Conservation (phyloP, 35 echinoderm and acorn worm genomes). For the Stichopus chloronotus region DNA sequence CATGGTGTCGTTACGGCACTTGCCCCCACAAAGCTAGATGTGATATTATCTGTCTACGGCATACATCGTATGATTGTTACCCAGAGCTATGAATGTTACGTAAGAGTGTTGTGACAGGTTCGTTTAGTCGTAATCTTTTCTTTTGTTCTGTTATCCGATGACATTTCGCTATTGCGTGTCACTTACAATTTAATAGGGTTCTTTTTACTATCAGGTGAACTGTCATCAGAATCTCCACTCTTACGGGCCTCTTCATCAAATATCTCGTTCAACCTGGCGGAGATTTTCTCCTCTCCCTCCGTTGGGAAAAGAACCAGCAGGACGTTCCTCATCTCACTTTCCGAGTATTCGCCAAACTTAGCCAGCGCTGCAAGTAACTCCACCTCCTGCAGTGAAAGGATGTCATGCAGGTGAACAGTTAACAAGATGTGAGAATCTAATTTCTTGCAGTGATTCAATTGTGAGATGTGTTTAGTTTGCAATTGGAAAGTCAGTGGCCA, state of each 20-base stretch:
- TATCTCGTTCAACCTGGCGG: conserved; percentile 21
- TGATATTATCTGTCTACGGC: no score
- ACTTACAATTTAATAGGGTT: conserved; percentile 39
- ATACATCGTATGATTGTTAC: no score
- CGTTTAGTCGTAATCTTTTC: no score
- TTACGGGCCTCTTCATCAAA: conserved; percentile 11
- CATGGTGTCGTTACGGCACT: no score
- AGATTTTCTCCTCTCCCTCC: conserved; percentile 68
- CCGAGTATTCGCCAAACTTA: conserved; percentile 74
- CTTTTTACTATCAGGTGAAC: conserved; percentile 17
- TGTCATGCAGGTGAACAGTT: not conserved
- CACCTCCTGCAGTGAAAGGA: conserved; percentile 64
- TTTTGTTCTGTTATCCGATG: not conserved
- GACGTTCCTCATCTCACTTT: conserved; percentile 71
- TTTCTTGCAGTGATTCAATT: not conserved
- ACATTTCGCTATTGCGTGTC: not conserved
- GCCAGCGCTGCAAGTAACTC: conserved; percentile 74
- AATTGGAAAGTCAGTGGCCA: not conserved
- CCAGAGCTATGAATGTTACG: no score
- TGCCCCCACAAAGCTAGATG: no score
- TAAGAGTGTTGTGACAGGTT: no score
- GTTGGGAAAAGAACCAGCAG: conserved; percentile 76
- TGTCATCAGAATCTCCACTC: conserved; percentile 41
- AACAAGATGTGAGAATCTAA: not conserved
- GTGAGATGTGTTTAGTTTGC: not conserved